Base-by-base conservation (phyloP, 2,888 invertebrate species). In the Dione vanillae region DNA sequence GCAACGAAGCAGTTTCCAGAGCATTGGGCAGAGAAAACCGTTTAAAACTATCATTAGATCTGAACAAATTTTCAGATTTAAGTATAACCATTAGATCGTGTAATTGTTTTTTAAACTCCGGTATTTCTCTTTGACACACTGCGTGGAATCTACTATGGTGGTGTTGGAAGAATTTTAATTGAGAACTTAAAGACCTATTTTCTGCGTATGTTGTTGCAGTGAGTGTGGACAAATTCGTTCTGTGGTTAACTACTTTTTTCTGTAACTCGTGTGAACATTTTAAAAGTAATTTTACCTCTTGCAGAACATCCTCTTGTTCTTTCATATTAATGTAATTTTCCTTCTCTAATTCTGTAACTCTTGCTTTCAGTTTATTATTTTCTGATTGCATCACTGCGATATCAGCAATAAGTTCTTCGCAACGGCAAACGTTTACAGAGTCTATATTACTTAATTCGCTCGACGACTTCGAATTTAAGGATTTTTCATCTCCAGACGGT, bases 121-220 rank as follows among this genome's bases (percentile, higher is more conserved):
- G 89, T 72, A 93, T 82, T 77, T 92, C 93, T 78, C 85, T 86
- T 82, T 90, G 89, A 74, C 91, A 92, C 0, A 92, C 84, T 71
- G 86, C 86, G 75, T 89, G 88, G 68, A 89, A 87, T 20, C 91
- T 81, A 58, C 79, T 88, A 58, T 91, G 88, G 71, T 90, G 85
- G 75, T 92, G 90, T 79, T 91, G 88, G 54, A 92, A 78, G 49
- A 83, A 88, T 78, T 87, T 91, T 2, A 91, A 84, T 77, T 91
- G 89, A 0, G 89, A 90, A 76, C 87, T 84, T 1, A 93, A 82
- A 14, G 85, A 86, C 75, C 85, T 89, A 73, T 92, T 93, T 82
- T 93, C 93, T 0, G 93, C 89, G 67, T 86, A 89, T 1, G 91
- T 89, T 20, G 91, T 93, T 41, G 93, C 92, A 43, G 90, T 90